Percentiles rank a stretch among this genome's conserved stretches.
Evolutionary conservation across 2,113 vertebrate species (phyloP).

Genomic region (Propithecus coquereli): DNA sequence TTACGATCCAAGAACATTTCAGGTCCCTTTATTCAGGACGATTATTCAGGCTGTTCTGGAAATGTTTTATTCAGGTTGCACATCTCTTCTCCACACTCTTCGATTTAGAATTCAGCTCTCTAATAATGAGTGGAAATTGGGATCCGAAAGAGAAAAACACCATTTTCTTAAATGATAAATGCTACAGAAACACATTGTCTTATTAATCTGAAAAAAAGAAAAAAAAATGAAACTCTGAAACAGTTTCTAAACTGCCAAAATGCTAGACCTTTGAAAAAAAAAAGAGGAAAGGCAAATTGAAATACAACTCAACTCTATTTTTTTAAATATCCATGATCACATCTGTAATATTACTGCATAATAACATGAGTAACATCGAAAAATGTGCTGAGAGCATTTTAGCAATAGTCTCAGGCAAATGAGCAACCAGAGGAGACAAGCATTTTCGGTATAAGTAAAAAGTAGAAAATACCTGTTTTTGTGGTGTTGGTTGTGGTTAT

Average conservation of each 20-base stretch:
- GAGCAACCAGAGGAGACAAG: neutral
- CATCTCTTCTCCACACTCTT: slow-evolving; percentile 39
- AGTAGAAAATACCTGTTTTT: neutral
- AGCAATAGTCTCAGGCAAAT: neutral
- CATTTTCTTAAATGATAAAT: slow-evolving; percentile 57
- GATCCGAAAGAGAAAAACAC: slow-evolving; percentile 54
- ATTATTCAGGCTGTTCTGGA: slow-evolving; percentile 62
- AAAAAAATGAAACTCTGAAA: slow-evolving; percentile 1
- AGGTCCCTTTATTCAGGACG: slow-evolving; percentile 41
- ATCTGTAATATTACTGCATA: neutral
- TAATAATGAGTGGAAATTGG: slow-evolving; percentile 60
- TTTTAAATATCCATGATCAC: neutral
- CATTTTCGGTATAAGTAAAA: neutral
- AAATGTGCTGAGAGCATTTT: neutral
- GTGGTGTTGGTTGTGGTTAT: neutral
- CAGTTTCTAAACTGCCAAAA: slow-evolving; percentile 49
- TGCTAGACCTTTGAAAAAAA: slow-evolving; percentile 38
- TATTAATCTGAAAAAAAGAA: slow-evolving; percentile 20
- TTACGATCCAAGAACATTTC: slow-evolving; percentile 67
- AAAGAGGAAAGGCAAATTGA: slow-evolving; percentile 27
- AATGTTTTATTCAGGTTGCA: slow-evolving; percentile 73
- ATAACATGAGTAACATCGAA: neutral
- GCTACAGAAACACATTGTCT: slow-evolving; percentile 9
- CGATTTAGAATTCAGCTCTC: slow-evolving; percentile 59
- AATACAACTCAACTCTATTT: neutral